Percentiles rank a stretch among this genome's conserved stretches.
Conservation (phyloP, 2,888 invertebrate genomes). For the Drosophila pseudotakahashii region DNA sequence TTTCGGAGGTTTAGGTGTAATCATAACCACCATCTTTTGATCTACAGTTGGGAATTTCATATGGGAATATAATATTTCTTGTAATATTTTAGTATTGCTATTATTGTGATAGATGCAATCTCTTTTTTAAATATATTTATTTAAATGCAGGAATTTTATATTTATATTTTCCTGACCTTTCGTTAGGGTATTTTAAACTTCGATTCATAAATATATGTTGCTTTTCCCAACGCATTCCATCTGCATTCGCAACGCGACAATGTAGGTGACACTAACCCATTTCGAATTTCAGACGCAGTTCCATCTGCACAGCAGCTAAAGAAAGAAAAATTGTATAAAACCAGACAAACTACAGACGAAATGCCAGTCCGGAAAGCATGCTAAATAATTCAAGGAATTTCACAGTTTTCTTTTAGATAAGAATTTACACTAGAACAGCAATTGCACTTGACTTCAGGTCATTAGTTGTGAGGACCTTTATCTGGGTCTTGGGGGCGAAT, state of each 20-base stretch:
- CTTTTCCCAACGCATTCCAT: neutral
- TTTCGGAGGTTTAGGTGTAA: neutral
- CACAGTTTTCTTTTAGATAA: neutral
- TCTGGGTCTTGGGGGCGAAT: conserved; percentile 13
- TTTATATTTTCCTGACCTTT: neutral
- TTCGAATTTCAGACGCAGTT: neutral
- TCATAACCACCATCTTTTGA: neutral
- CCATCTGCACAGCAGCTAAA: neutral
- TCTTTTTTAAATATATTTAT: no score
- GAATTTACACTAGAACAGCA: neutral
- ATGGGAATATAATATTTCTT: neutral
- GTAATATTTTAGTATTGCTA: no score
- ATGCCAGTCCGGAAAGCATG: no score
- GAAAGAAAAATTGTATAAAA: neutral
- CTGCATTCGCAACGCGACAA: conserved; percentile 1
- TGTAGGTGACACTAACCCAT: neutral
- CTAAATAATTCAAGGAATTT: neutral
- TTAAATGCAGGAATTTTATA: no score
- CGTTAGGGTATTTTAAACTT: neutral
- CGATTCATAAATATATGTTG: neutral
- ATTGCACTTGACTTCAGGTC: conserved; percentile 1
- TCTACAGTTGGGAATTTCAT: neutral
- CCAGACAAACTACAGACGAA: neutral
- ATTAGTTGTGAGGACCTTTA: conserved; percentile 21
- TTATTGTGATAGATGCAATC: no score